These are phyloP conservation scores for Sipha flava DNA, from an alignment of 1,140 invertebrate genomes.

Conservation along the genomic window DNA sequence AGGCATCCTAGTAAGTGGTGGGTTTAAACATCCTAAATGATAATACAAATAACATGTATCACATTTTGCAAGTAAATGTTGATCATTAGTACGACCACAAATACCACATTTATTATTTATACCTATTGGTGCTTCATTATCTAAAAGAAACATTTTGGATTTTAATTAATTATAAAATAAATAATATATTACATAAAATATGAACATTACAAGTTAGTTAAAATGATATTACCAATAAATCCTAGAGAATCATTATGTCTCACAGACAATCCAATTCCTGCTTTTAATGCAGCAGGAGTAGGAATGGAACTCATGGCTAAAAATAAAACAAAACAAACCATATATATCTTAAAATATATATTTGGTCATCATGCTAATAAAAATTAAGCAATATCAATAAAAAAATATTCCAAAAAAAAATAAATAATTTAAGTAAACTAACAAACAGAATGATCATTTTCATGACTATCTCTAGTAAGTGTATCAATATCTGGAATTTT, in stretches of 20 bases:
- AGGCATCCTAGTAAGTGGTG: slow-evolving; percentile 82
- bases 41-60: slow-evolving; percentile 89
- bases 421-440: neutral
- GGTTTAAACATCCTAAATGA: slow-evolving; percentile 86
- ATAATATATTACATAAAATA: no score
- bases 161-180: neutral
- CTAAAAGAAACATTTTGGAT: slow-evolving; percentile 8
- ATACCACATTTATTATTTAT: slow-evolving; percentile 64
- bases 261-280: slow-evolving; percentile 70
- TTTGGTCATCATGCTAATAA: no score
- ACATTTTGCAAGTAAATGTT: slow-evolving; percentile 84
- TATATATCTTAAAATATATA: no score
- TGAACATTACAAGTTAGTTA: neutral
- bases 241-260: neutral
- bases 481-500: neutral
- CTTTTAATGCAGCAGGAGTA: slow-evolving; percentile 68
- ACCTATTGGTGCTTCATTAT: slow-evolving; percentile 25
- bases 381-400: no score
- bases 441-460: neutral
- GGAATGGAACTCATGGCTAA: slow-evolving; percentile 49
- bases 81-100: slow-evolving; percentile 70
- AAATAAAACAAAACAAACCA: no score
- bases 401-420: neutral
- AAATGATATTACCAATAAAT: neutral
- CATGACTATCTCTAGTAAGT: neutral